Evolutionary conservation across 1,140 invertebrate species (phyloP).

Genomic region (Lordiphosa mommai): DNA sequence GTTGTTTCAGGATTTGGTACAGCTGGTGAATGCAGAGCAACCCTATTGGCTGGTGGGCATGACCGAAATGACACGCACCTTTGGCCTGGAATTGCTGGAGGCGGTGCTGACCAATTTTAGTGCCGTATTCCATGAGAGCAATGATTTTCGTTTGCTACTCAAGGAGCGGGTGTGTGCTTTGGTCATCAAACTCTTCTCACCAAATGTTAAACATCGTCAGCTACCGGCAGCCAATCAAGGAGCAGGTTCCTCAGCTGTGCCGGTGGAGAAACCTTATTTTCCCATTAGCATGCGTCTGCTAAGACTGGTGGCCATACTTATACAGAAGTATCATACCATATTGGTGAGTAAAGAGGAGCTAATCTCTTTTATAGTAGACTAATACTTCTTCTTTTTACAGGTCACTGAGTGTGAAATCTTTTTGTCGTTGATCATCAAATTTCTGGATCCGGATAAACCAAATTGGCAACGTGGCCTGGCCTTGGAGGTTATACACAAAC

Average conservation of each 20-base stretch:
- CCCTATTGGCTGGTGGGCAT: constrained; percentile 96
- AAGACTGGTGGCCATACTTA: constrained; percentile 94
- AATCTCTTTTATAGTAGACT: not conserved
- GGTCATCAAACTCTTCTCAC: constrained; percentile 98
- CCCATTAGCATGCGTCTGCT: constrained; percentile 97
- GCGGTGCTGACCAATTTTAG: constrained; percentile 95
- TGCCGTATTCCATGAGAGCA: constrained; percentile 95
- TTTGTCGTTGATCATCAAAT: constrained; percentile 97
- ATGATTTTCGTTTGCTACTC: constrained; percentile 95
- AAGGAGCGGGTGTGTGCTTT: constrained; percentile 98
- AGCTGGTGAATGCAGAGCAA: constrained; percentile 97
- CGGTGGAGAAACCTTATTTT: constrained; percentile 95
- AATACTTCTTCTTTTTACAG: constrained; percentile 81
- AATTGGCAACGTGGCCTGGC: constrained; percentile 97
- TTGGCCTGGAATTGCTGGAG: constrained; percentile 97
- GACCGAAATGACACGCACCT: constrained; percentile 97
- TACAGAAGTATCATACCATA: constrained; percentile 95
- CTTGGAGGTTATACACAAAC: constrained; percentile 96
- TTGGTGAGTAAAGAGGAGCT: constrained; percentile 88
- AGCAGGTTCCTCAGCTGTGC: constrained; percentile 80
- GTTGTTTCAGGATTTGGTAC: constrained; percentile 98
- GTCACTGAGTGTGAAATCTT: constrained; percentile 99
- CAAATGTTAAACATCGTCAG: constrained; percentile 94
- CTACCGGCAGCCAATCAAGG: constrained; percentile 79
- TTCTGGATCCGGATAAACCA: constrained; percentile 97